Percentiles rank a stretch among this genome's conserved stretches.
Conservation (phyloP, 2,113 vertebrate species). For the Myiozetetes cayanensis region DNA sequence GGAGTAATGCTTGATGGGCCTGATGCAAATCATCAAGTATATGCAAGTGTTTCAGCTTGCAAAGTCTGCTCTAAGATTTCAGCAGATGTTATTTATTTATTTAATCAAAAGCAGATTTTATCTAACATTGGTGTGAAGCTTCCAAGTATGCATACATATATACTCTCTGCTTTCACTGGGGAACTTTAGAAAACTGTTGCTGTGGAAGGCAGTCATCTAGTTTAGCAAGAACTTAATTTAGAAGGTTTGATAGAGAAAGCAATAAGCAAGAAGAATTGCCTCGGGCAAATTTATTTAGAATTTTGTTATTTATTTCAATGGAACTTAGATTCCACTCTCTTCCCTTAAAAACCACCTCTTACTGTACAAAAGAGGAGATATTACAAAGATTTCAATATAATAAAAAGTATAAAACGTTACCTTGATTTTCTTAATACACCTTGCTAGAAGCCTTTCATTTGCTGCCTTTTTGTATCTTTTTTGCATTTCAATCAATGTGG, state of each 20-base stretch:
- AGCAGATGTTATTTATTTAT: slow-evolving; percentile 41
- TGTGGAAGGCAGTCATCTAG: not conserved
- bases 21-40: not conserved
- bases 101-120: slow-evolving; percentile 38
- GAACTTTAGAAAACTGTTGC: not conserved
- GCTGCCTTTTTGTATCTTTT: not conserved
- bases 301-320: not conserved
- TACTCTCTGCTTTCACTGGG: not conserved
- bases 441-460: not conserved
- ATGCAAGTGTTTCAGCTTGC: not conserved
- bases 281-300: not conserved
- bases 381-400: not conserved
- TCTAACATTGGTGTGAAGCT: slow-evolving; percentile 56
- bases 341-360: not conserved
- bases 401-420: not conserved
- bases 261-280: not conserved
- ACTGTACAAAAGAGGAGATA: not conserved
- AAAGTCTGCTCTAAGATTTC: not conserved
- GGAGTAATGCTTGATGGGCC: not conserved
- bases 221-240: not conserved
- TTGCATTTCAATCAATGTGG: not conserved
- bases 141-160: not conserved
- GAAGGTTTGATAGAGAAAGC: not conserved
- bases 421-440: not conserved
- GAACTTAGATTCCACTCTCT: not conserved